phyloP scores from a whole-genome alignment of 1,140 invertebrate genomes.

The Meloidogyne hapla region DNA sequence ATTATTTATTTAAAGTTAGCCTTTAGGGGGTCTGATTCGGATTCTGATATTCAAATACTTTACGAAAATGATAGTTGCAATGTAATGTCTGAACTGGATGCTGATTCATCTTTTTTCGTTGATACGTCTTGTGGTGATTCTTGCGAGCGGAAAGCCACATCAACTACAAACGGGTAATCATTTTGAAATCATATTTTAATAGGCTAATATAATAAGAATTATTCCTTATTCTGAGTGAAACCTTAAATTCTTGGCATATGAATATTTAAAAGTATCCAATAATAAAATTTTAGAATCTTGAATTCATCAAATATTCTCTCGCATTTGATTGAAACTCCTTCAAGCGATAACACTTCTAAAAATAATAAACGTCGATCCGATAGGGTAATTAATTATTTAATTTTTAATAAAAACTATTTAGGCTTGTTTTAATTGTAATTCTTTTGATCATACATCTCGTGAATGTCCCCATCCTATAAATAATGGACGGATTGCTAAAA shows the following conservation, averaged over 20 bases:
- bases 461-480: conserved; percentile 19
- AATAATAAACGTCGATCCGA: background rate
- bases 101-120: background rate
- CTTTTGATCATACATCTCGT: conserved; percentile 3
- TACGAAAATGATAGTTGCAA: background rate
- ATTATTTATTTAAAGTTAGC: background rate
- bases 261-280: too few species aligned
- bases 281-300: background rate
- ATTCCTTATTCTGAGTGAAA: too few species aligned
- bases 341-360: background rate
- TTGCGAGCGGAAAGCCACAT: background rate
- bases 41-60: background rate
- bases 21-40: background rate
- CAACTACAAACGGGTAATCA: background rate
- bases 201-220: too few species aligned
- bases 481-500: conserved; percentile 23
- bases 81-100: background rate
- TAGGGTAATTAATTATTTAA: background rate
- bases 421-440: conserved; percentile 25
- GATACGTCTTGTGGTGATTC: background rate
- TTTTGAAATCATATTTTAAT: too few species aligned
- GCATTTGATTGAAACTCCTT: background rate
- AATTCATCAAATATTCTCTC: background rate
- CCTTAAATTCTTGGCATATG: too few species aligned
- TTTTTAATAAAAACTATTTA: conserved; percentile 10